phyloP scores from a whole-genome alignment of 1,140 invertebrate species.

The Drosophila pachea region DNA sequence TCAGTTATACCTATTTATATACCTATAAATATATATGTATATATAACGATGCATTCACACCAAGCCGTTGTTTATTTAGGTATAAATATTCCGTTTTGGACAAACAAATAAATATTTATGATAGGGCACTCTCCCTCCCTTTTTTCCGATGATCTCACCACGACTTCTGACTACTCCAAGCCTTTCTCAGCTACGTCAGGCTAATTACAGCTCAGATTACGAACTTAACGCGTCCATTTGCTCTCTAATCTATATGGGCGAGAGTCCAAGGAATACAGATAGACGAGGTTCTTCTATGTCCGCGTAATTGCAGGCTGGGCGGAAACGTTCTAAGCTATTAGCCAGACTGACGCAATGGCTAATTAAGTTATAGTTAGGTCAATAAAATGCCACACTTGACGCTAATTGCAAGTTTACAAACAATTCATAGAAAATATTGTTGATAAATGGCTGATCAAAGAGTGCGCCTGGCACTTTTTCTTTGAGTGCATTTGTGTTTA shows the following conservation, averaged over 20 bases:
- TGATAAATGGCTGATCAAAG: no score
- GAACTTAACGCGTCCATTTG: not conserved
- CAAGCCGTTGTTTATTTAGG: conserved; percentile 12
- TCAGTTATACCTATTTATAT: no score
- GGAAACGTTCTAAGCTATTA: conserved; percentile 19
- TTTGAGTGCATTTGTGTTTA: conserved; percentile 17
- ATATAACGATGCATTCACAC: conserved; percentile 5
- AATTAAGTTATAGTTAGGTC: not conserved
- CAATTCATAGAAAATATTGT: not conserved
- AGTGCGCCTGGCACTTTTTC: no score
- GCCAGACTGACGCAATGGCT: conserved; percentile 3
- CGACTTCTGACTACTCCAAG: not conserved
- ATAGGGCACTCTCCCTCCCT: conserved; percentile 4
- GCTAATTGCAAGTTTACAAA: not conserved
- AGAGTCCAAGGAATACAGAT: not conserved
- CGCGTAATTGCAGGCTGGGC: conserved; percentile 27
- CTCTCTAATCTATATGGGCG: conserved; percentile 9
- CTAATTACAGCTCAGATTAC: not conserved
- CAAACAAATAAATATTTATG: conserved; percentile 35
- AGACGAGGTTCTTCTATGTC: conserved; percentile 18
- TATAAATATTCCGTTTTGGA: conserved; percentile 22
- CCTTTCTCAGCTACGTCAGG: not conserved
- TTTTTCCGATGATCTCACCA: conserved; percentile 43
- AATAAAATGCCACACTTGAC: not conserved
- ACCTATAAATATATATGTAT: not conserved